phyloP scores from a whole-genome alignment of 2,113 vertebrate genomes.

The Arothron firmamentum region DNA sequence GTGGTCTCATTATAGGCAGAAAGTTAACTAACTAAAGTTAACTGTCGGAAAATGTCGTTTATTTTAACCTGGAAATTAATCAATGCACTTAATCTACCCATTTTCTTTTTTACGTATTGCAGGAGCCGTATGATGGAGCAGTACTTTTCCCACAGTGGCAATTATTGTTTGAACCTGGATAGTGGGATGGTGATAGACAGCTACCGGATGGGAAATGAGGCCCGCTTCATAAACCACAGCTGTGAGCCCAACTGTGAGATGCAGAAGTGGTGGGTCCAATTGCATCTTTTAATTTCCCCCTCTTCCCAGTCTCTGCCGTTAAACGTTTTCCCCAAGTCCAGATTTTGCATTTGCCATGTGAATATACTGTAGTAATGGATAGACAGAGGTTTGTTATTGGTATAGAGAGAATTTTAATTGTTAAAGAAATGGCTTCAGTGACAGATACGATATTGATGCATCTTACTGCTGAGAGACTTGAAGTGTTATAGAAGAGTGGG shows the following conservation, averaged over 20 bases:
- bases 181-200: conserved; percentile 99
- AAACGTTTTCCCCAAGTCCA: conserved; percentile 24
- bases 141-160: conserved; percentile 94
- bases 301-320: neutral
- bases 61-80: neutral
- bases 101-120: neutral
- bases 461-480: neutral
- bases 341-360: conserved; percentile 28
- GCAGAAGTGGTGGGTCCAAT: conserved; percentile 92
- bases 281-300: conserved; percentile 18
- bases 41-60: neutral
- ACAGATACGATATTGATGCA: neutral
- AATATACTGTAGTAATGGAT: too few relatives aligned
- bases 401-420: too few relatives aligned
- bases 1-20: neutral
- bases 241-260: conserved; percentile 99
- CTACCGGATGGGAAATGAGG: conserved; percentile 98
- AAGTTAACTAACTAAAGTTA: neutral
- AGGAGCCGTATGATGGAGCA: conserved; percentile 98
- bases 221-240: conserved; percentile 98
- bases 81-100: neutral
- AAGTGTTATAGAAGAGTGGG: conserved; percentile 5
- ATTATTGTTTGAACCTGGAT: conserved; percentile 98
- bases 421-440: too few relatives aligned
- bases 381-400: too few relatives aligned